phyloP scores from a whole-genome alignment of 2,888 invertebrate genomes.

The Leptinotarsa haldemani region DNA sequence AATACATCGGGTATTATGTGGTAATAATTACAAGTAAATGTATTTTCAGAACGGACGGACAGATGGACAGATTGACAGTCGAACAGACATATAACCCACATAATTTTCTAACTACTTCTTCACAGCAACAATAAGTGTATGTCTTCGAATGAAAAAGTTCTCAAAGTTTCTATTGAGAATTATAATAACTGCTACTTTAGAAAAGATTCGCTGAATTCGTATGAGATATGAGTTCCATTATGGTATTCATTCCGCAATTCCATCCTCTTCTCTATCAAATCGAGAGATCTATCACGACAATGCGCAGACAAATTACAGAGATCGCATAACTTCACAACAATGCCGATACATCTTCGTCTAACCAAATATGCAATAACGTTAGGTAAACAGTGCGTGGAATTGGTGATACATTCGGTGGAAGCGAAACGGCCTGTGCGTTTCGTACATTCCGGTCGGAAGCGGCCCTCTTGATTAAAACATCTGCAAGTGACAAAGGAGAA shows the following conservation, averaged over 20 bases:
- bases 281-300: neutral
- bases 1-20: too few species aligned
- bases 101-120: too few species aligned
- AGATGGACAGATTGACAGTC: too few species aligned
- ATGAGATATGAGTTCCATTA: neutral
- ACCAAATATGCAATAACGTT: slow-evolving; percentile 43
- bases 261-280: neutral
- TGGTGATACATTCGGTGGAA: slow-evolving; percentile 38
- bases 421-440: slow-evolving; percentile 31
- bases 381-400: slow-evolving; percentile 45
- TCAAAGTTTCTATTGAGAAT: too few species aligned
- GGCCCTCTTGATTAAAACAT: slow-evolving; percentile 53
- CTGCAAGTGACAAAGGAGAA: slow-evolving; percentile 56
- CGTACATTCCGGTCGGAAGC: slow-evolving; percentile 31
- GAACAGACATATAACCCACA: too few species aligned
- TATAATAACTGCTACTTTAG: too few species aligned
- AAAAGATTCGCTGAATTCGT: neutral
- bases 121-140: too few species aligned
- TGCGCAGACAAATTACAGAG: slow-evolving; percentile 19
- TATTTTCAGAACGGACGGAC: too few species aligned
- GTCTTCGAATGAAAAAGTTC: too few species aligned
- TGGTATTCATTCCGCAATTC: neutral
- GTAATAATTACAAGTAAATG: too few species aligned
- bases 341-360: slow-evolving; percentile 38
- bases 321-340: slow-evolving; percentile 33